Percentiles rank a stretch among this genome's conserved stretches.
phyloP scores from a whole-genome alignment of 1,140 invertebrate genomes.

The Nasonia longicornis region DNA sequence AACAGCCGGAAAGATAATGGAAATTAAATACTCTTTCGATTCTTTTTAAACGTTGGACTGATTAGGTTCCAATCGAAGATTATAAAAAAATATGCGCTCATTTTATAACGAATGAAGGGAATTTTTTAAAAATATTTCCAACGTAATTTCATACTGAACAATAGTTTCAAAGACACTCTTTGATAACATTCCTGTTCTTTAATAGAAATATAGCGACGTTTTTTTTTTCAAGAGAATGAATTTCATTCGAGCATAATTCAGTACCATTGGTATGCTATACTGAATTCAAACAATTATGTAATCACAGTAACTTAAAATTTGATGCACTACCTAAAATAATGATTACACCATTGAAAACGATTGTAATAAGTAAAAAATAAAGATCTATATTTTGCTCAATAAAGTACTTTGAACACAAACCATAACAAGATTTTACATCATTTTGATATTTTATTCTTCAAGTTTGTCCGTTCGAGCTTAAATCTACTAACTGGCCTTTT shows the following conservation, averaged over 20 bases:
- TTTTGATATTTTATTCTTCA: constrained; percentile 45
- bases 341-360: background rate
- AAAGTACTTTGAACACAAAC: constrained; percentile 13
- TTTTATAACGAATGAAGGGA: no score
- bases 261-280: background rate
- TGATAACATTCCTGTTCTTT: no score
- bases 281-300: background rate
- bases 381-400: constrained; percentile 20
- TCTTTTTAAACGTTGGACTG: no score
- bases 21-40: no score
- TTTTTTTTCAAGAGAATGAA: background rate
- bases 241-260: background rate
- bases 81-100: no score
- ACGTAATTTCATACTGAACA: background rate
- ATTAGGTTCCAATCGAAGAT: no score
- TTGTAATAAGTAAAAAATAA: constrained; percentile 26
- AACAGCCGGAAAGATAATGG: no score
- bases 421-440: constrained; percentile 23
- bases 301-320: background rate
- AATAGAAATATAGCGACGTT: no score
- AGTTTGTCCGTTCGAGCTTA: constrained; percentile 49
- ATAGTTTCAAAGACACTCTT: no score
- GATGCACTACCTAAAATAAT: background rate
- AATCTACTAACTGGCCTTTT: constrained; percentile 53
- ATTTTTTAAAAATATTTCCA: background rate